Base-by-base conservation (phyloP, 2,888 invertebrate species). In the Dexiosoma caninum region DNA sequence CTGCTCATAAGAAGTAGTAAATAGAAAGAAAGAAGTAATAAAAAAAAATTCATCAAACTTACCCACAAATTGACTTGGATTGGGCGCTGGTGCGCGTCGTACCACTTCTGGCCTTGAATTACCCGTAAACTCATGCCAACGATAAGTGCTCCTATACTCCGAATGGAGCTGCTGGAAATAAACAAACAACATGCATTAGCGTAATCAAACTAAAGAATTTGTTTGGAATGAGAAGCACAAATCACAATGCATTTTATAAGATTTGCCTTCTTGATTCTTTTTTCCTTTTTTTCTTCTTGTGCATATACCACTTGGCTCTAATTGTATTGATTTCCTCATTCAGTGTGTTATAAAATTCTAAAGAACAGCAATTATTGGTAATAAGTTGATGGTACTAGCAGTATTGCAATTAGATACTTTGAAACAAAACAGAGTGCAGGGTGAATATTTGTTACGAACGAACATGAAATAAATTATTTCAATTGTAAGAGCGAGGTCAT, bases 111-210 rank as follows among this genome's bases (percentile, higher is more conserved):
- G 95, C 90, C 93, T 92, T 83, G 95, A 94, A 88, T 93, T 92
- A 83, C 94, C 94, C 87, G 95, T 95, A 92, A 95, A 95, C 91
- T 96, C 96, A 93, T 97, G 96, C 96, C 96, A 97, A 94, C 95
- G 94, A 93, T 96, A 97, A 87, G 96, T 96, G 93, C 96, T 96
- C 93, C 96, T 93, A 92, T 97, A 96, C 91, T 97, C 96, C 90
- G 96, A 96, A 92, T 96, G 96, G 93, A 96, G 94, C 96, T 97
- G 93, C 84, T 92, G 90, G 83, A 87, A 87, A 53, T 3, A 82
- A 83, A 74, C 66, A 49, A 53, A 74, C n/a, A n/a, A n/a, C 10
- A 35, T n/a, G 14, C 59, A 30, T 51, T 62, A 66, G 21, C 46
- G 21, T 60, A 76, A 21, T 40, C 57, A 60, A 19, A 23, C 42